Conservation (phyloP, 2,888 invertebrate genomes). For the Eristalis arbustorum region DNA sequence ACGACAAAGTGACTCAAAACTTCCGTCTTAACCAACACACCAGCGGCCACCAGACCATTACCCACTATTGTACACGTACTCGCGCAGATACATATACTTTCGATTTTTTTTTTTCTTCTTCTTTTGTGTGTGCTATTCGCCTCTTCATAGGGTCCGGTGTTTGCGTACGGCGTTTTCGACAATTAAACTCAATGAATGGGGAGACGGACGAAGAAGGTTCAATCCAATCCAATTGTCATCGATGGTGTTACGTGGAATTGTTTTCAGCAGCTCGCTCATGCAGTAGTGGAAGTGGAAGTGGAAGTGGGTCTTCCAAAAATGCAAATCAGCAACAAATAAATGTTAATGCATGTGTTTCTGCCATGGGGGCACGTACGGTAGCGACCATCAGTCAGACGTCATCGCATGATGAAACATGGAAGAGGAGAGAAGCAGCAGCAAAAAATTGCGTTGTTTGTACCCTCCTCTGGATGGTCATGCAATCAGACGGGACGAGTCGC, state of each 20-base stretch:
- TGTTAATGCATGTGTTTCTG: slow-evolving; percentile 35
- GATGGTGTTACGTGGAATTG: slow-evolving; percentile 42
- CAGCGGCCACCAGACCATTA: neutral
- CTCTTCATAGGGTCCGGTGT: neutral
- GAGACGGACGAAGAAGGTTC: neutral
- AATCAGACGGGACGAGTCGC: slow-evolving; percentile 11
- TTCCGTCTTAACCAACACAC: slow-evolving; percentile 26
- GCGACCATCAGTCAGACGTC: slow-evolving; percentile 45
- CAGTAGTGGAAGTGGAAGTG: neutral
- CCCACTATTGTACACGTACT: neutral
- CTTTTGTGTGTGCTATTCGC: neutral
- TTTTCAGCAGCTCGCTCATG: slow-evolving; percentile 2
- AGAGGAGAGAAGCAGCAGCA: neutral
- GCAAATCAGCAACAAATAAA: slow-evolving; percentile 52
- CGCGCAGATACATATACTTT: slow-evolving; percentile 19
- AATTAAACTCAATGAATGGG: slow-evolving; percentile 36
- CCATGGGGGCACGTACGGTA: slow-evolving; percentile 29
- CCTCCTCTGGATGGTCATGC: slow-evolving; percentile 21
- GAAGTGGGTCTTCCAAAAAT: slow-evolving; percentile 9
- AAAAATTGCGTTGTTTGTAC: slow-evolving; percentile 11
- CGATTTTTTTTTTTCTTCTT: slow-evolving; percentile 13
- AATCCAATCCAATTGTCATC: slow-evolving; percentile 44
- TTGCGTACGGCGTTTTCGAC: slow-evolving; percentile 29
- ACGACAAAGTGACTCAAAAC: slow-evolving; percentile 15
- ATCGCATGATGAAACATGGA: slow-evolving; percentile 27